Conservation (phyloP, 2,113 vertebrate species). For the Cranoglanis bouderius region DNA sequence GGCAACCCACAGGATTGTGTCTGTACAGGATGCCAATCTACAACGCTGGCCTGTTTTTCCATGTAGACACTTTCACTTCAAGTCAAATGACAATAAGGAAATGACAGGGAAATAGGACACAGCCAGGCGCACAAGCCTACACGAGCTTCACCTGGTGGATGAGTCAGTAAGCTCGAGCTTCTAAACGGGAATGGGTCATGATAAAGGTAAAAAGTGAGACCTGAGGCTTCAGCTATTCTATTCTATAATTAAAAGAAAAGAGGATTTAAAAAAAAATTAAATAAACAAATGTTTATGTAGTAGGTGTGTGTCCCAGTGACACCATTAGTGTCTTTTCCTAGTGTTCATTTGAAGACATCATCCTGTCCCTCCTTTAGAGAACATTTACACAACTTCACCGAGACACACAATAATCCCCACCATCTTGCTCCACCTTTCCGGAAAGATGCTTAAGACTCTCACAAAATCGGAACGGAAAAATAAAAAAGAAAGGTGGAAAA, state of each 20-base stretch:
- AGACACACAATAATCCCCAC: not conserved
- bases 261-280: too few relatives aligned
- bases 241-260: too few relatives aligned
- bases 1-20: not conserved
- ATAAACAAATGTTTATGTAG: not conserved
- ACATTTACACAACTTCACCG: not conserved
- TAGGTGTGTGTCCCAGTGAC: not conserved
- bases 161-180: not conserved
- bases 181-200: not conserved
- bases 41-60: not conserved
- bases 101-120: not conserved
- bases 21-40: not conserved
- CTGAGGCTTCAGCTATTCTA: not conserved
- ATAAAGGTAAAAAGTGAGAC: not conserved
- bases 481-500: constrained; percentile 31
- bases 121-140: not conserved
- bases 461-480: not conserved
- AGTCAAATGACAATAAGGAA: constrained; percentile 15
- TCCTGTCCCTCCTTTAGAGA: not conserved
- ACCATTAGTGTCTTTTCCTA: too few relatives aligned
- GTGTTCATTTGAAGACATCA: not conserved
- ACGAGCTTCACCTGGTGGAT: not conserved
- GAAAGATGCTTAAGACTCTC: not conserved
- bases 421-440: not conserved
- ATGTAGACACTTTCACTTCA: constrained; percentile 22